These are phyloP conservation scores for Ceyx margarethae DNA, from an alignment of 2,113 vertebrate genomes.

Conservation along the genomic window DNA sequence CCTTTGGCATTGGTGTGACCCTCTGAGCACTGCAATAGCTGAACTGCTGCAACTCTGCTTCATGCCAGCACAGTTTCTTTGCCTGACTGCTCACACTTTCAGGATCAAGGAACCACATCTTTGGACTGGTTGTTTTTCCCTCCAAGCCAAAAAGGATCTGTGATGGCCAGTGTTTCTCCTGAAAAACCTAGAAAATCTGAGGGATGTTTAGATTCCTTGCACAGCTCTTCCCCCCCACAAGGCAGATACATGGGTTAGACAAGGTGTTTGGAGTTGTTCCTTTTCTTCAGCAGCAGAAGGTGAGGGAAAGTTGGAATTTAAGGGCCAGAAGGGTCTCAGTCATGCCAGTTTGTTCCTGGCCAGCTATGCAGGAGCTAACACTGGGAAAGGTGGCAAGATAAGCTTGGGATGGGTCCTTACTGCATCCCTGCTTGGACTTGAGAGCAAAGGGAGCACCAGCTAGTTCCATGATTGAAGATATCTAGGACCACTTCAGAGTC, in stretches of 20 bases:
- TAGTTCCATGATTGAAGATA: background rate
- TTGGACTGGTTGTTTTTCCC: background rate
- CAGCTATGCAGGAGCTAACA: no score
- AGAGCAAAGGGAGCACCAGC: background rate
- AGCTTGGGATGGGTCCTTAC: background rate
- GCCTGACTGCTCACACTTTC: conserved; percentile 22
- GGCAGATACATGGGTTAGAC: background rate
- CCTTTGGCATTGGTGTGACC: background rate
- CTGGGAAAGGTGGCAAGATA: background rate
- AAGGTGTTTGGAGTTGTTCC: background rate
- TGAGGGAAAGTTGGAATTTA: background rate
- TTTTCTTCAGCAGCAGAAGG: background rate
- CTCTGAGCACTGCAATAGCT: background rate
- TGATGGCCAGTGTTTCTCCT: background rate
- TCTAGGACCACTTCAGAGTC: background rate
- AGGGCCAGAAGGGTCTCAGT: background rate
- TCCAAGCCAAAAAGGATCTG: background rate
- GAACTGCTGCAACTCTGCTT: background rate
- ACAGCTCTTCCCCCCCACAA: background rate
- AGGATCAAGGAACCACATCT: background rate
- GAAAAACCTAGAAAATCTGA: background rate
- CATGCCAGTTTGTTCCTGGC: no score
- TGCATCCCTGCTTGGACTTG: background rate
- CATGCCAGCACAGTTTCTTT: conserved; percentile 6
- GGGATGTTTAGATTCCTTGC: background rate